Percentiles rank a stretch among this genome's conserved stretches.
These are phyloP conservation scores for Tenebrio molitor DNA, from an alignment of 1,140 invertebrate species.

Conservation along the genomic window DNA sequence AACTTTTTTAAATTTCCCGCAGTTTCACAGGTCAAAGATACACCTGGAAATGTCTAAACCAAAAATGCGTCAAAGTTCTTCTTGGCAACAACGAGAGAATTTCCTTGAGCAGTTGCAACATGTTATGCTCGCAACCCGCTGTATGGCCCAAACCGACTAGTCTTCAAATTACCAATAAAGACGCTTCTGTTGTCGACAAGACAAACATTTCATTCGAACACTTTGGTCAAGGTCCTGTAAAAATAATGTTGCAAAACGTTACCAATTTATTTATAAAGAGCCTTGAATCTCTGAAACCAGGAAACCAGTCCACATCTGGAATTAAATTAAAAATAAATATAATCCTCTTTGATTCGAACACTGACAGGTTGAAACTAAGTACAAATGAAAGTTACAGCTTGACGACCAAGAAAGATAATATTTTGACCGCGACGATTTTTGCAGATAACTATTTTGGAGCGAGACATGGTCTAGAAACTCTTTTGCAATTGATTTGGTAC, in stretches of 20 bases:
- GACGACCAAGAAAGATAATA: slow-evolving; percentile 67
- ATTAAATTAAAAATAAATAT: slow-evolving; percentile 15
- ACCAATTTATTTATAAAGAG: slow-evolving; percentile 12
- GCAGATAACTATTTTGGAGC: slow-evolving; percentile 81
- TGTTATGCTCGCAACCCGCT: slow-evolving; percentile 2
- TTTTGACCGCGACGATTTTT: slow-evolving; percentile 73
- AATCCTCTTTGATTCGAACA: not conserved
- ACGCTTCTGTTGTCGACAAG: not conserved
- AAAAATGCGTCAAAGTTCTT: slow-evolving; percentile 4
- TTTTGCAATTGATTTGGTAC: slow-evolving; percentile 84
- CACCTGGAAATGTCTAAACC: slow-evolving; percentile 26
- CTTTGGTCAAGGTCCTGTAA: not conserved
- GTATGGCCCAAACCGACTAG: slow-evolving; percentile 6
- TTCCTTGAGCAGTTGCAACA: slow-evolving; percentile 20
- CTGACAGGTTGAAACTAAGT: slow-evolving; percentile 67
- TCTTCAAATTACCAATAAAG: not conserved
- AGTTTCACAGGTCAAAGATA: slow-evolving; percentile 4
- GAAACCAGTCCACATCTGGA: slow-evolving; percentile 25
- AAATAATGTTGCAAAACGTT: slow-evolving; percentile 13
- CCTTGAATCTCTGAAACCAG: slow-evolving; percentile 21
- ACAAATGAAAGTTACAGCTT: slow-evolving; percentile 82
- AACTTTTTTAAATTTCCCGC: not conserved
- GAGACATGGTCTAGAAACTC: slow-evolving; percentile 82
- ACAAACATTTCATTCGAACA: slow-evolving; percentile 3
- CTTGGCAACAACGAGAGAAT: not conserved